phyloP scores from a whole-genome alignment of 2,888 invertebrate species.

The Pyrrhia umbra region DNA sequence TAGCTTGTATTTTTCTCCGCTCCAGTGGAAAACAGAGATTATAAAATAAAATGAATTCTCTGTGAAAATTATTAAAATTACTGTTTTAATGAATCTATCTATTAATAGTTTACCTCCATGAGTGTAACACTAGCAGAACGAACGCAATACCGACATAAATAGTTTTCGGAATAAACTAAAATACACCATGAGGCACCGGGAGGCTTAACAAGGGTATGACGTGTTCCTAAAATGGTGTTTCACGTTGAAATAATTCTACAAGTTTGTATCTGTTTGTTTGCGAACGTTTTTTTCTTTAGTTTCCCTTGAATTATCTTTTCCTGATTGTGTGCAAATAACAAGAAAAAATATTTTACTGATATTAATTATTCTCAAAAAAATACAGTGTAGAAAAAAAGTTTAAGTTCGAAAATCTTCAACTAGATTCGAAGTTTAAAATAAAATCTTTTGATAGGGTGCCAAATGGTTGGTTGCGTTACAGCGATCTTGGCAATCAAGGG shows the following conservation, averaged over 20 bases:
- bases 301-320: too few species aligned
- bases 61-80: too few species aligned
- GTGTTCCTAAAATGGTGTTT: slow-evolving; percentile 5
- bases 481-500: slow-evolving; percentile 7
- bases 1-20: too few species aligned
- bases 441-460: slow-evolving; percentile 18
- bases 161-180: neutral
- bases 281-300: neutral
- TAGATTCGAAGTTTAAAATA: neutral
- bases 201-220: neutral
- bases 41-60: too few species aligned
- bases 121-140: neutral
- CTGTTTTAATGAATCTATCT: neutral
- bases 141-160: neutral
- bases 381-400: neutral
- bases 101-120: neutral
- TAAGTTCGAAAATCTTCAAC: neutral
- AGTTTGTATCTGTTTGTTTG: neutral
- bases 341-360: neutral
- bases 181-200: neutral
- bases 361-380: neutral
- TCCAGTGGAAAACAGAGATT: too few species aligned
- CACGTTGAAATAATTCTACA: neutral
- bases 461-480: slow-evolving; percentile 24
- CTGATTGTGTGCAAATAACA: too few species aligned